phyloP scores from a whole-genome alignment of 1,140 invertebrate species.

The Scylla paramamosain region DNA sequence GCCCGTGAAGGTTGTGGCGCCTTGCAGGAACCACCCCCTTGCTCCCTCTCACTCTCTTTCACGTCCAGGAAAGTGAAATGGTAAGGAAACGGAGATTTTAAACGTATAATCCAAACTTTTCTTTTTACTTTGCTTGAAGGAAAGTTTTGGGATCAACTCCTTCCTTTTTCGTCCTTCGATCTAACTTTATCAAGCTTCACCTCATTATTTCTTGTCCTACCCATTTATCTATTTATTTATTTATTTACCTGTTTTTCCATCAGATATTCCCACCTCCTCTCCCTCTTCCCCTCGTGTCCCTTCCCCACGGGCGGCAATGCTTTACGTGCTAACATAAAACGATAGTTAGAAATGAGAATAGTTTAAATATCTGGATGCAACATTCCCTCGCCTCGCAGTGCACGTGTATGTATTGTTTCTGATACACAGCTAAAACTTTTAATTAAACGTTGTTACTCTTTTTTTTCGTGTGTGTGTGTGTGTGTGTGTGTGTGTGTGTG shows the following conservation, averaged over 20 bases:
- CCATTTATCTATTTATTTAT: neutral
- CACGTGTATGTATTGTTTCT: too few species aligned
- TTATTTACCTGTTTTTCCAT: neutral
- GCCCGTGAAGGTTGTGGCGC: too few species aligned
- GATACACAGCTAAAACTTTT: too few species aligned
- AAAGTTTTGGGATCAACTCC: too few species aligned
- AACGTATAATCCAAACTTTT: too few species aligned
- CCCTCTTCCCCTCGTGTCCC: neutral
- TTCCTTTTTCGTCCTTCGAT: too few species aligned
- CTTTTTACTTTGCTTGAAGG: too few species aligned
- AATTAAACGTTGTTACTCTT: too few species aligned
- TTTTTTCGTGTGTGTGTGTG: neutral
- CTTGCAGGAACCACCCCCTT: too few species aligned
- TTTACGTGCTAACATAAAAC: conserved; percentile 87
- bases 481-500: conserved; percentile 33
- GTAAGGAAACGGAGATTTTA: neutral
- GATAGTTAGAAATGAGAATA: conserved; percentile 93
- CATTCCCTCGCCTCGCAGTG: conserved; percentile 81
- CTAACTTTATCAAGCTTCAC: too few species aligned
- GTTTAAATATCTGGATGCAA: conserved; percentile 92
- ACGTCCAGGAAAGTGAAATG: neutral
- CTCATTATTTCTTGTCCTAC: too few species aligned
- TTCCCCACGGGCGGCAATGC: neutral
- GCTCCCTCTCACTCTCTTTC: too few species aligned
- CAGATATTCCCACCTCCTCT: neutral